A percentile compares a stretch with the other conserved stretches of the same genome.
Conservation (phyloP, 2,113 vertebrate genomes). For the Psittacula cyanocephala region DNA sequence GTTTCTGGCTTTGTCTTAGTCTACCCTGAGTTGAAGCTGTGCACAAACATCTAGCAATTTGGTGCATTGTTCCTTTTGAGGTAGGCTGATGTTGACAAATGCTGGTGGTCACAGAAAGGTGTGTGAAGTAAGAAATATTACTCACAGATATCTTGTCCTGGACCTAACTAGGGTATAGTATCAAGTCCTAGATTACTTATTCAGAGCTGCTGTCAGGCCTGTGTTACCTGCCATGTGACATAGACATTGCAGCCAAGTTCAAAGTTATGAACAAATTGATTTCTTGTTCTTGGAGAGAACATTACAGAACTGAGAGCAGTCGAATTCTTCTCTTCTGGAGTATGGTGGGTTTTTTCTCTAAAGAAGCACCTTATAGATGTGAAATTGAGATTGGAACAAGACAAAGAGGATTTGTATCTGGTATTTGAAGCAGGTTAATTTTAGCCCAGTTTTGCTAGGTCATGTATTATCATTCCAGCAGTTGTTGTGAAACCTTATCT, state of each 20-base stretch:
- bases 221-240: not conserved
- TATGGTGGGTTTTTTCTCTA: not conserved
- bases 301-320: not conserved
- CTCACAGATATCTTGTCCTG: not conserved
- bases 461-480: not conserved
- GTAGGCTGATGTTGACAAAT: fast-evolving
- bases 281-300: not conserved
- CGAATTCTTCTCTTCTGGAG: not conserved
- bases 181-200: not conserved
- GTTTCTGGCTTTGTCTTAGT: no score
- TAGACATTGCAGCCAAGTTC: no score
- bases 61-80: not conserved
- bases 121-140: fast-evolving
- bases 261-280: not conserved
- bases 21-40: not conserved
- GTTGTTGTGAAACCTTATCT: not conserved
- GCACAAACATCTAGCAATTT: fast-evolving
- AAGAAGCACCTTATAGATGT: not conserved
- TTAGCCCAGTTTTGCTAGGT: not conserved
- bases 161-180: no score
- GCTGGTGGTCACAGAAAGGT: not conserved
- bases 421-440: not conserved
- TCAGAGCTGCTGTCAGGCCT: not conserved
- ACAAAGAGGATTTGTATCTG: not conserved
- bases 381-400: not conserved